Evolutionary conservation across 2,113 vertebrate genomes (phyloP), one percentile per base, ranked within the genome.

Genomic region (Ranitomeya variabilis): DNA sequence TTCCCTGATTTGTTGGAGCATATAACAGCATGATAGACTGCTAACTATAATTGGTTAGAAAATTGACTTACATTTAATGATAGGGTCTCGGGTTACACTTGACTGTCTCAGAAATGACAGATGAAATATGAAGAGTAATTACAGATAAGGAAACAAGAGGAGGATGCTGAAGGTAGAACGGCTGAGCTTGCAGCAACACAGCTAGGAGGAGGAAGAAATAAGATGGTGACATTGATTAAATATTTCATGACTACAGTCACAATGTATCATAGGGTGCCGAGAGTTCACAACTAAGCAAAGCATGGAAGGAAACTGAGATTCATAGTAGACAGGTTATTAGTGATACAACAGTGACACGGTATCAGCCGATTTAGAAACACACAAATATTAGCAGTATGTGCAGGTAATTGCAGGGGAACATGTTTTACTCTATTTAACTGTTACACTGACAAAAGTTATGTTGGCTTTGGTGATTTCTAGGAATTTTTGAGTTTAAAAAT

Each of bases 111-210:
- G 73, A 85, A 78, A 85, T 89, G 87, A 89, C 81, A 85, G 73
- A 89, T 78, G 71, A 89, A 89, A 85, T 84, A 85, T 89, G 87
- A 78, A 84, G 73, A 76, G 81, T 84, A 66, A 89, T 84, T 84
- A 89, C 80, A 88, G 79, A 83, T 45, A 74, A 88, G 80, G 37
- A 80, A 77, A 79, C 73, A 73, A 88, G 69, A 88, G 80, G 19
- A 89, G n/a, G 74, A 77, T 84, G 59, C 60, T 78, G 37, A 71
- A 83, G 69, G 51, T 80, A 69, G 64, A 89, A 76, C 55, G 81
- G 59, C 71, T 88, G 57, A 88, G 62, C 14, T 83, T 54, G 59
- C 80, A 55, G 45, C 57, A 54, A 77, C 57, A 76, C 66, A 66
- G 55, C 87, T 84, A 9, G 37, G 54, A 82, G 55, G 21, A 77